Percentiles rank a stretch among this genome's conserved stretches.
Evolutionary conservation across 2,113 vertebrate species (phyloP).

Genomic region (Chaenogobius annularis): DNA sequence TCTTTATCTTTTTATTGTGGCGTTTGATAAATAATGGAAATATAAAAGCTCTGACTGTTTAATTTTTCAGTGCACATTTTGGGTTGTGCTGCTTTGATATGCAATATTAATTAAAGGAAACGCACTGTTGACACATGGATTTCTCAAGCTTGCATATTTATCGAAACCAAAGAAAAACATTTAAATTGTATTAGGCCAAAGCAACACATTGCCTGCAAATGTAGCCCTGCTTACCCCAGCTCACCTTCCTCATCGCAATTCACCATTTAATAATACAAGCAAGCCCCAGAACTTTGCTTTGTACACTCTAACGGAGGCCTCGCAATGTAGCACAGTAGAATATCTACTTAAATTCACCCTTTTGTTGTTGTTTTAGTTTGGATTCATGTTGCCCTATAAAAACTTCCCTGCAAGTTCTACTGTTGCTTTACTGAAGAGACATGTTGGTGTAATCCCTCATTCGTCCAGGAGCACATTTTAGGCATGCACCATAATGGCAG

Average conservation of each 20-base stretch:
- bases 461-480: no score
- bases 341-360: no score
- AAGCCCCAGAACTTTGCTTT: conserved; percentile 24
- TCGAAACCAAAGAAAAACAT: conserved; percentile 3
- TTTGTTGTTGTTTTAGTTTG: no score
- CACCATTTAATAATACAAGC: conserved; percentile 44
- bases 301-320: conserved; percentile 18
- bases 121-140: not conserved
- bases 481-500: no score
- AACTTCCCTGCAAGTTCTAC: no score
- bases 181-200: conserved; percentile 4
- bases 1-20: not conserved
- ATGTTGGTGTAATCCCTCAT: no score
- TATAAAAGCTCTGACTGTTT: not conserved
- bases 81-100: not conserved
- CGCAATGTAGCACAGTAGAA: conserved; percentile 19
- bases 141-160: not conserved
- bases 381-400: no score
- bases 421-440: no score
- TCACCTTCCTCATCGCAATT: conserved; percentile 38
- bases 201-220: conserved; percentile 4
- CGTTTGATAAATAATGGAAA: conserved; percentile 15
- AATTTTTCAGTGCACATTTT: conserved; percentile 7
- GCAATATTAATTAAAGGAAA: conserved; percentile 17
- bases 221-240: conserved; percentile 13